Percentiles rank a stretch among this genome's conserved stretches.
phyloP scores from a whole-genome alignment of 2,888 invertebrate species.

The Lordiphosa andalusiaca region DNA sequence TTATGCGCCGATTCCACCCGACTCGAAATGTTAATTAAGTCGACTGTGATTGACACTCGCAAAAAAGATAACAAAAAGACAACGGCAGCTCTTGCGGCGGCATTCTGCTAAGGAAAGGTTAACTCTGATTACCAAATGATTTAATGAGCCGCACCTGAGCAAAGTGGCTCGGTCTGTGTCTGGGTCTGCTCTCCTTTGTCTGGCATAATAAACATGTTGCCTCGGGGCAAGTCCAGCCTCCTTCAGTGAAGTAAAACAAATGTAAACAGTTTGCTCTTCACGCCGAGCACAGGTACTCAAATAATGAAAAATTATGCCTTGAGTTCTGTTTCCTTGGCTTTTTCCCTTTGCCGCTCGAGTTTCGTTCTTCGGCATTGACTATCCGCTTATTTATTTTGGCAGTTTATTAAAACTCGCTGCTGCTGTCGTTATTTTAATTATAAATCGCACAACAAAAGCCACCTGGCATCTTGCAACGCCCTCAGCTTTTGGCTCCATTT shows the following conservation, averaged over 20 bases:
- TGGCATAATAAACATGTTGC: constrained; percentile 35
- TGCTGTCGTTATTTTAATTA: constrained; percentile 66
- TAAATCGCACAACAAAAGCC: constrained; percentile 38
- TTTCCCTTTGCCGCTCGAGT: constrained; percentile 15
- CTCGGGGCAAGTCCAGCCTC: constrained; percentile 11
- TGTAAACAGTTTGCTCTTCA: constrained; percentile 69
- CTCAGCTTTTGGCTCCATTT: constrained; percentile 35
- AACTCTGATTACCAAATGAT: constrained; percentile 52
- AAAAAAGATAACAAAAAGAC: constrained; percentile 15
- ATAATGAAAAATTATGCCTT: constrained; percentile 62
- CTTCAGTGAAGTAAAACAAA: constrained; percentile 46
- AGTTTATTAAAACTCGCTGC: constrained; percentile 56
- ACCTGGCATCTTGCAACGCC: constrained; percentile 37
- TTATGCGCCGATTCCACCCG: constrained; percentile 23
- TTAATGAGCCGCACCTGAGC: constrained; percentile 65
- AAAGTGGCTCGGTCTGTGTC: constrained; percentile 8
- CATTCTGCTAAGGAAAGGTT: constrained; percentile 2
- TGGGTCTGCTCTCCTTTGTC: constrained; percentile 5
- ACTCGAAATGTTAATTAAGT: constrained; percentile 50
- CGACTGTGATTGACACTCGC: constrained; percentile 52
- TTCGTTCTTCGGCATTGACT: constrained; percentile 28
- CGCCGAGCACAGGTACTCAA: constrained; percentile 30
- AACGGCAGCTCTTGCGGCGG: constrained; percentile 11
- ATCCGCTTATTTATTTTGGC: constrained; percentile 49
- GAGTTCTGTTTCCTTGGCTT: constrained; percentile 16